phyloP scores from a whole-genome alignment of 2,113 vertebrate species.

The Loxodonta africana region DNA sequence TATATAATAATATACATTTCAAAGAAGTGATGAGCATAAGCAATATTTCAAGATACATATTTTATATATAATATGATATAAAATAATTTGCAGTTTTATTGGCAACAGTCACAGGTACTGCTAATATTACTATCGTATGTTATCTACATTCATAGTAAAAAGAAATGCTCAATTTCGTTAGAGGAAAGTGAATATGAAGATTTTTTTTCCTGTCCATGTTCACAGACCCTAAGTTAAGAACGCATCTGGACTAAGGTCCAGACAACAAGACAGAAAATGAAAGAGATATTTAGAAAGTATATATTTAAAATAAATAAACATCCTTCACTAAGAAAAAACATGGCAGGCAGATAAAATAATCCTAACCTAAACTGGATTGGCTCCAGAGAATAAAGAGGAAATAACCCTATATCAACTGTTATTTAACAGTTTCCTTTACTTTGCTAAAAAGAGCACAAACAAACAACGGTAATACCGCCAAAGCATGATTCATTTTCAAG shows the following conservation, averaged over 20 bases:
- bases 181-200: background rate
- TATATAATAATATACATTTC: background rate
- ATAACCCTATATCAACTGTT: slow-evolving; percentile 91
- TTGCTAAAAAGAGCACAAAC: slow-evolving; percentile 78
- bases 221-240: slow-evolving; percentile 49
- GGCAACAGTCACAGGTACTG: slow-evolving; percentile 23
- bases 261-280: slow-evolving; percentile 60
- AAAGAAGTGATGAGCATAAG: background rate
- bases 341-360: slow-evolving; percentile 90
- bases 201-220: background rate
- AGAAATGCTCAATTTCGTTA: slow-evolving; percentile 12
- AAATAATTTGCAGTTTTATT: slow-evolving; percentile 40
- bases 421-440: slow-evolving; percentile 94
- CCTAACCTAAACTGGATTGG: slow-evolving; percentile 90
- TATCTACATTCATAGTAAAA: slow-evolving; percentile 35
- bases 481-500: slow-evolving; percentile 88
- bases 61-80: background rate
- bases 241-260: slow-evolving; percentile 27
- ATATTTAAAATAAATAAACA: slow-evolving; percentile 79
- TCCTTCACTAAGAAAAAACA: slow-evolving; percentile 86
- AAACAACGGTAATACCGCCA: slow-evolving; percentile 82
- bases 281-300: slow-evolving; percentile 73
- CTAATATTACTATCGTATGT: background rate
- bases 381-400: slow-evolving; percentile 93
- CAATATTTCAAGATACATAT: background rate